A percentile compares a stretch with the other conserved stretches of the same genome.
Conservation (phyloP, 2,113 vertebrate genomes). For the Clarias magur region DNA sequence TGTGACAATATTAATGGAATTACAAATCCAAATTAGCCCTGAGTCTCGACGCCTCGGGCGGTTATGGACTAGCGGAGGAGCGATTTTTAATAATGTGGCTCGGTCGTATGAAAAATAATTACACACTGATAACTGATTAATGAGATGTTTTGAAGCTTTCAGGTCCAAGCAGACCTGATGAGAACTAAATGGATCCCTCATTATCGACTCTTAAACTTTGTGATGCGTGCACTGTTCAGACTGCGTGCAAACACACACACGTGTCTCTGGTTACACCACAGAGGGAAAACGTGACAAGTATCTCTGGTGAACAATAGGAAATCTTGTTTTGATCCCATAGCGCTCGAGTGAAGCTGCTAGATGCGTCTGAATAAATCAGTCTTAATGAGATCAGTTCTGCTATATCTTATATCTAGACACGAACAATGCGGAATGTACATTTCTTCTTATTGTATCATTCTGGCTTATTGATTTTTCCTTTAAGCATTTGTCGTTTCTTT, state of each 20-base stretch:
- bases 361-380: neutral
- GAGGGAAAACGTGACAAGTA: neutral
- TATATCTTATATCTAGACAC: neutral
- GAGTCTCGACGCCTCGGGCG: slow-evolving; percentile 34
- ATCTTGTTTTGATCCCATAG: slow-evolving; percentile 13
- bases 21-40: slow-evolving; percentile 52
- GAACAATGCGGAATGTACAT: neutral
- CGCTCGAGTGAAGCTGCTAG: neutral
- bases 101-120: slow-evolving; percentile 46
- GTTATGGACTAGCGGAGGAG: slow-evolving; percentile 39
- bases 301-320: slow-evolving; percentile 4
- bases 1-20: slow-evolving; percentile 51
- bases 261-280: neutral
- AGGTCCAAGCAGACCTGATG: slow-evolving; percentile 36
- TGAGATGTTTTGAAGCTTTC: slow-evolving; percentile 38
- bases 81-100: slow-evolving; percentile 43
- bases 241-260: neutral
- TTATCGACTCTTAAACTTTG: slow-evolving; percentile 21
- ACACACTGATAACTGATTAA: slow-evolving; percentile 49
- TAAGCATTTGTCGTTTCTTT: neutral
- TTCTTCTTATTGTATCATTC: neutral
- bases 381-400: neutral
- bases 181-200: slow-evolving; percentile 31
- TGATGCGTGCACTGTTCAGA: neutral
- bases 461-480: neutral